These are phyloP conservation scores for Ashinkailepas kermadecensis DNA, from an alignment of 2,888 invertebrate species.

Conservation along the genomic window DNA sequence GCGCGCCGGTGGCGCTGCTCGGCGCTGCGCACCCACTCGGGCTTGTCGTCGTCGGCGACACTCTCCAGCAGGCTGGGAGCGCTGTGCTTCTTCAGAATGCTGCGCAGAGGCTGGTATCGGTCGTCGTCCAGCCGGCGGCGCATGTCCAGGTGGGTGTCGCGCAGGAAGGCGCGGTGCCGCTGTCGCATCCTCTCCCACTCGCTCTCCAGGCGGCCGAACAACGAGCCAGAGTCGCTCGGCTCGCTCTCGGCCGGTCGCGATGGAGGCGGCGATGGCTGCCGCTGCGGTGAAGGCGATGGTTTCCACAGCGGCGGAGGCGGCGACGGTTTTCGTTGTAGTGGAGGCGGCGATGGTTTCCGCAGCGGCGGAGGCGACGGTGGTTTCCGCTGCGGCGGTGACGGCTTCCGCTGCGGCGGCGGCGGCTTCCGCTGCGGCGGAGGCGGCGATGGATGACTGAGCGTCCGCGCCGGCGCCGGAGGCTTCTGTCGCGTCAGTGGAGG, in stretches of 20 bases:
- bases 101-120: not conserved
- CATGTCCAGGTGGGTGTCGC: not conserved
- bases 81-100: slow-evolving; percentile 12
- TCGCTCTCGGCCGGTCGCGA: not conserved
- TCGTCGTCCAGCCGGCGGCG: too few species aligned
- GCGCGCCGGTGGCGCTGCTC: not conserved
- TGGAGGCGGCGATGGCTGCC: not conserved
- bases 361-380: not conserved
- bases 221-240: not conserved
- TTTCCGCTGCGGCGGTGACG: not conserved
- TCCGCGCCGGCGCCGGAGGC: too few species aligned
- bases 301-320: not conserved
- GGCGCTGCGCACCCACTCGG: slow-evolving; percentile 14
- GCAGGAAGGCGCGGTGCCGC: not conserved
- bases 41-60: slow-evolving; percentile 37
- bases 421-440: too few species aligned
- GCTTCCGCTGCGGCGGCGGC: too few species aligned
- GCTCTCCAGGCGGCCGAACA: not conserved
- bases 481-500: not conserved
- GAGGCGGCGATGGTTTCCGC: not conserved
- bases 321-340: not conserved
- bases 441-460: too few species aligned
- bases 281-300: not conserved
- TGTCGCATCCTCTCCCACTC: not conserved
- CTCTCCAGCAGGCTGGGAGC: slow-evolving; percentile 3